A percentile compares a stretch with the other conserved stretches of the same genome.
These are phyloP conservation scores for Anisognathus igniventris DNA, from an alignment of 2,797 vertebrate species.

Conservation along the genomic window DNA sequence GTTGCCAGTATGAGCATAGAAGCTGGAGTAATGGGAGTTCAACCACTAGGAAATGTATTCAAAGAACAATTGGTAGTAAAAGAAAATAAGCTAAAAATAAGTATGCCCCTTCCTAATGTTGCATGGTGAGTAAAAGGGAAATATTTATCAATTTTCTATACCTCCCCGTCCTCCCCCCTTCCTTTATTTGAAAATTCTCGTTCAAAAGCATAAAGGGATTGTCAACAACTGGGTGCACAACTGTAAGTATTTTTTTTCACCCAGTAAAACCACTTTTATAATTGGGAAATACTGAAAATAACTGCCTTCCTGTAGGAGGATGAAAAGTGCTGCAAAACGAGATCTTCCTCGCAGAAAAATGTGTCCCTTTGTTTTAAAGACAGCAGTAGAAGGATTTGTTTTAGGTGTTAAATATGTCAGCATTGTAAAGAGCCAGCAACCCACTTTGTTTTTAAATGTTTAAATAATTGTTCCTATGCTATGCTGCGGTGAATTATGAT, in stretches of 20 bases:
- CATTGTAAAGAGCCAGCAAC: conserved; percentile 19
- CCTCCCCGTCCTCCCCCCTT: fast-evolving
- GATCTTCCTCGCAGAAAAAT: neutral
- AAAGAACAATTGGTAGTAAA: neutral
- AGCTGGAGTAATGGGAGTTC: neutral
- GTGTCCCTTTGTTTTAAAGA: conserved; percentile 32
- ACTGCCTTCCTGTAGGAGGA: neutral
- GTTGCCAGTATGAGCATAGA: neutral
- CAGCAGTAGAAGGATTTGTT: conserved; percentile 41
- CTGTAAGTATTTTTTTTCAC: neutral
- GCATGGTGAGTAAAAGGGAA: neutral
- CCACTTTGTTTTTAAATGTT: conserved; percentile 26
- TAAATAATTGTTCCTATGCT: conserved; percentile 3
- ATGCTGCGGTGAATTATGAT: neutral
- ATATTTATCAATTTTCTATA: neutral
- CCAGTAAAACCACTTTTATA: neutral
- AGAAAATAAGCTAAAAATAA: conserved; percentile 6
- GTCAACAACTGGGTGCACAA: neutral
- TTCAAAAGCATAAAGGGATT: neutral
- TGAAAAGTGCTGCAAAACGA: neutral
- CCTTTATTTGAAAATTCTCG: neutral
- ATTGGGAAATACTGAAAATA: neutral
- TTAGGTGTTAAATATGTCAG: conserved; percentile 37
- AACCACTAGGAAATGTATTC: neutral
- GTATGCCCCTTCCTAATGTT: neutral